Percentiles rank a stretch among this genome's conserved stretches.
Evolutionary conservation across 2,113 vertebrate genomes (phyloP).

Genomic region (Globicephala melas): DNA sequence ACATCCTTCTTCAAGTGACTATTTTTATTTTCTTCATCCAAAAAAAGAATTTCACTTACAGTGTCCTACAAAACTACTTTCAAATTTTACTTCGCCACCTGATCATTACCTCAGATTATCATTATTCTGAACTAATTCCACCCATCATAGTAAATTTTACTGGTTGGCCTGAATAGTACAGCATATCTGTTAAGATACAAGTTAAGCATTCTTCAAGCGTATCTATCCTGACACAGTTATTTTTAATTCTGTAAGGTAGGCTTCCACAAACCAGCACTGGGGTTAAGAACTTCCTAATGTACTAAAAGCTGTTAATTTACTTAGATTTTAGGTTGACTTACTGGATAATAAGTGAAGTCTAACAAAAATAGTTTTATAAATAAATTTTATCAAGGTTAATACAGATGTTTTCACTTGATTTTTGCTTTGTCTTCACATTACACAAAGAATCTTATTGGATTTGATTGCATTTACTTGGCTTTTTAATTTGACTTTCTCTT

Average conservation of each 20-base stretch:
- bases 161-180: background rate
- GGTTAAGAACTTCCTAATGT: background rate
- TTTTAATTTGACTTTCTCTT: constrained; percentile 31
- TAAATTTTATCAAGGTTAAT: constrained; percentile 1
- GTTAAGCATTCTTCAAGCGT: background rate
- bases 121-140: background rate
- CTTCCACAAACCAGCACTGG: background rate
- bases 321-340: constrained; percentile 38
- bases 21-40: background rate
- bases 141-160: background rate
- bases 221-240: background rate
- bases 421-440: constrained; percentile 7
- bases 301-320: constrained; percentile 28
- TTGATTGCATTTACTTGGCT: background rate
- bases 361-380: background rate
- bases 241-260: background rate
- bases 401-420: constrained; percentile 11
- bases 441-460: background rate
- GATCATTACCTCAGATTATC: background rate
- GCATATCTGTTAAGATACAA: background rate
- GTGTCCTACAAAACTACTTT: background rate
- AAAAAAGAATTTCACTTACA: background rate
- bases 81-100: background rate
- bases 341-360: background rate
- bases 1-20: background rate